Base-by-base conservation (phyloP, 2,797 vertebrate species). In the Anableps anableps region DNA sequence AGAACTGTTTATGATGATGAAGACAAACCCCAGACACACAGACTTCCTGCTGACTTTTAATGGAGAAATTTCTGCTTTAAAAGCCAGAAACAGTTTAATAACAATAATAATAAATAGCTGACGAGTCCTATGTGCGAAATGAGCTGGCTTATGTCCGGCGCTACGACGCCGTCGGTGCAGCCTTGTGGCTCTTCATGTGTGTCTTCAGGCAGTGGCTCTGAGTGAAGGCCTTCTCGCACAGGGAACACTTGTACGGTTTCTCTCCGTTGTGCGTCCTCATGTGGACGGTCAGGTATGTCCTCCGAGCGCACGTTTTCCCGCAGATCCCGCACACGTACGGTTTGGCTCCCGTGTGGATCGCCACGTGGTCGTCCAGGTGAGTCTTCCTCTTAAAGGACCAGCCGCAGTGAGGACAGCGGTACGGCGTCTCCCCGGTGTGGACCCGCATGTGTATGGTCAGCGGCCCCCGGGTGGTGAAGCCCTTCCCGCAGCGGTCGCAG, bases 261-360 rank as follows among this genome's bases (percentile, higher is more conserved):
- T 94, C 93, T 0, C 93, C 90, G 1, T 85, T 93, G 89, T 94
- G 92, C 0, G 90, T 93, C 73, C 93, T 88, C 85, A 93, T 92
- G 88, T 94, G 93, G 5, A 93, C 90, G 0, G 84, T 93, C 75
- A 94, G 23, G 79, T 93, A 83, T 0, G 80, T 74, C 9, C 88
- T 87, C 0, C 91, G 92, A 0, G 91, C 88, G 0, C 91, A 94
- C 0, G 85, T 84, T 19, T 94, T 94, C 55, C 92, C 93, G 7
- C 93, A 94, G 9, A 90, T 72, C 1, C 76, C 80, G 0, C 93
- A 93, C 0, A 91, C 75, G 0, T 87, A 92, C 0, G 89, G 88
- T 19, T 88, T 92, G 64, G 75, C 31, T 5, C 89, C 92, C 0
- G 90, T 89, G 47, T 94, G 93, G 2, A 91, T 76, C 0, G 82